Conservation (phyloP, 1,140 invertebrate species). For the Eciton burchellii region DNA sequence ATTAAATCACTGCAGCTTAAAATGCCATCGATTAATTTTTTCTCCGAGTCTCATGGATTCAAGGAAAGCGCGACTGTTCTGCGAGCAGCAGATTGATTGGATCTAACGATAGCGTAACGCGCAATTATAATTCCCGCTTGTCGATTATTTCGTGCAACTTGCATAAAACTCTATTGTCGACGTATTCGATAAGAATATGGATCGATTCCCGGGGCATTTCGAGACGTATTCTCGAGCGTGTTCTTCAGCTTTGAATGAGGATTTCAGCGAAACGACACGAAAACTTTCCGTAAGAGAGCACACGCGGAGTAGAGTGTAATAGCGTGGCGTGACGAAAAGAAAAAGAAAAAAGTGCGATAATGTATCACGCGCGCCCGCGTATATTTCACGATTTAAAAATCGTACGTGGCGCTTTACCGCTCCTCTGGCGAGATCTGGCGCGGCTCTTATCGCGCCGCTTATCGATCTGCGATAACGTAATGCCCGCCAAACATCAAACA, state of each 20-base stretch:
- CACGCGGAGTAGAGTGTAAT: not conserved
- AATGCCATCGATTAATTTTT: too few relatives aligned
- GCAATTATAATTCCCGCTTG: not conserved
- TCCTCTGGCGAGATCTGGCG: conserved; percentile 31
- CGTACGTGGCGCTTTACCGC: not conserved
- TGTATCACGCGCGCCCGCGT: conserved; percentile 14
- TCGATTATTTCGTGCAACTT: too few relatives aligned
- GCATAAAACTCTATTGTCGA: too few relatives aligned
- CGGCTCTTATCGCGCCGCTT: conserved; percentile 48
- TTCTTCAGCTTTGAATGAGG: conserved; percentile 1
- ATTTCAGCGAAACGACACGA: conserved; percentile 10
- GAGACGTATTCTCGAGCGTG: too few relatives aligned
- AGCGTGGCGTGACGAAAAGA: too few relatives aligned
- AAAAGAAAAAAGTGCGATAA: conserved; percentile 16
- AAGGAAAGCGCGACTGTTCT: too few relatives aligned
- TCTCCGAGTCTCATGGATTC: too few relatives aligned
- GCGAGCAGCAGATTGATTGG: not conserved
- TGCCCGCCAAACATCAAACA: conserved; percentile 34
- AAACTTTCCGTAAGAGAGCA: conserved; percentile 40
- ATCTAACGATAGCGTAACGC: not conserved
- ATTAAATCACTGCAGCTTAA: too few relatives aligned
- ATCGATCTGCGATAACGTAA: conserved; percentile 63
- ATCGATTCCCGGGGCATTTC: too few relatives aligned
- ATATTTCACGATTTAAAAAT: conserved; percentile 26
- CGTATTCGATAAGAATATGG: too few relatives aligned